Evolutionary conservation across 2,797 vertebrate genomes (phyloP), one percentile per base, ranked within the genome.

Genomic region (Cheirogaleus major): DNA sequence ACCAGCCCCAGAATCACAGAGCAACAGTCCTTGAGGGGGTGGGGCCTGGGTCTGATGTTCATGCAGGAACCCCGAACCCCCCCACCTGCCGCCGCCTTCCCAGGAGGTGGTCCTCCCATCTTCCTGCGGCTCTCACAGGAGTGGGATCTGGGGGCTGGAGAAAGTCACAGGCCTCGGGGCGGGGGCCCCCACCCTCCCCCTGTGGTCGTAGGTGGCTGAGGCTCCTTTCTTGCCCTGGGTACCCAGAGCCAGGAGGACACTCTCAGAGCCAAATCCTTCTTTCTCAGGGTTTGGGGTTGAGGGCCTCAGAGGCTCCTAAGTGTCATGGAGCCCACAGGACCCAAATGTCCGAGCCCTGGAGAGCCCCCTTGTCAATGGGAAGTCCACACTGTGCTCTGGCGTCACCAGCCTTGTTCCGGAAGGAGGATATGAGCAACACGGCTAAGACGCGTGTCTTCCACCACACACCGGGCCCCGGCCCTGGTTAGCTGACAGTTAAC

Each of bases 81-180:
- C 67, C 55, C 67, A 11, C 50, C 59, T 69, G 84, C 45, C 48
- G 10, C 45, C 15, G 1, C 9, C 35, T 41, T 25, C 35, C 48
- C 45, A 3, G 25, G 18, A 65, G 63, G 25, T 0, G 1, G 32
- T 59, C 20, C 1, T 2, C 55, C 55, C 52, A 2, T 50, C 69
- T 55, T 48, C 67, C 67, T 59, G 13, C 35, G 5, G 17, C 57
- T 20, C 52, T 91, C 95, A 72, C 57, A 93, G 55, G 80, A 63
- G 30, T 63, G 80, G 84, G 67, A 48, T 96, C 80, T 93, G 73
- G 88, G 80, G 92, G 78, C 48, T 57, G 69, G 81, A 50, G 65
- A n/a, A 59, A 52, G 76, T 61, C 45, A 35, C 1, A 5, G 75
- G 25, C 79, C 45, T 50, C 41, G 3, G 89, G 48, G 23, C 32